Percentiles rank a stretch among this genome's conserved stretches.
Evolutionary conservation across 2,888 invertebrate species (phyloP).

Genomic region (Catocala fraxini): DNA sequence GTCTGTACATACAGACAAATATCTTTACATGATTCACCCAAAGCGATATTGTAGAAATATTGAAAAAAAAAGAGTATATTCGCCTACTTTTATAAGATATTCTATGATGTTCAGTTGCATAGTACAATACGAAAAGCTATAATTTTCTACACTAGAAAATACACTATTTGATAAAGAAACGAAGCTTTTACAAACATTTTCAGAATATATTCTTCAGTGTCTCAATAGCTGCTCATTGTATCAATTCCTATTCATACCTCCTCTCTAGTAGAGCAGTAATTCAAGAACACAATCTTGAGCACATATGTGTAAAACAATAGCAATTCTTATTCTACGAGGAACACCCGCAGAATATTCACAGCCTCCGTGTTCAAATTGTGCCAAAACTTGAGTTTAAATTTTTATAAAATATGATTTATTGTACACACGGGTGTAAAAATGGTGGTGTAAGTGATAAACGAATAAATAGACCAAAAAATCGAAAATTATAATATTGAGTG

Average conservation of each 20-base stretch:
- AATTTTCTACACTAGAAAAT: slow-evolving; percentile 2
- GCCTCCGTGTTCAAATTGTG: slow-evolving; percentile 30
- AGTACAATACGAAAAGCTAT: no score
- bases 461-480: no score
- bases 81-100: no score
- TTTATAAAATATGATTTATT: slow-evolving; percentile 56
- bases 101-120: no score
- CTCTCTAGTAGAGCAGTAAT: slow-evolving; percentile 14
- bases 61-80: no score
- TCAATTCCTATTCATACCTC: slow-evolving; percentile 22
- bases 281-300: slow-evolving; percentile 22
- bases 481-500: no score
- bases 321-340: slow-evolving; percentile 25
- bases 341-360: slow-evolving; percentile 19
- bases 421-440: slow-evolving; percentile 33
- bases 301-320: slow-evolving; percentile 25
- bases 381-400: slow-evolving; percentile 48
- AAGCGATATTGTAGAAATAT: no score
- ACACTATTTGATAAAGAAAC: neutral
- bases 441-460: slow-evolving; percentile 11
- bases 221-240: slow-evolving; percentile 16
- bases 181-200: slow-evolving; percentile 1
- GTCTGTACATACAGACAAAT: no score
- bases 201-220: slow-evolving; percentile 11
- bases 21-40: no score